These are phyloP conservation scores for Trachurus trachurus DNA, from an alignment of 2,797 vertebrate species.

Conservation along the genomic window DNA sequence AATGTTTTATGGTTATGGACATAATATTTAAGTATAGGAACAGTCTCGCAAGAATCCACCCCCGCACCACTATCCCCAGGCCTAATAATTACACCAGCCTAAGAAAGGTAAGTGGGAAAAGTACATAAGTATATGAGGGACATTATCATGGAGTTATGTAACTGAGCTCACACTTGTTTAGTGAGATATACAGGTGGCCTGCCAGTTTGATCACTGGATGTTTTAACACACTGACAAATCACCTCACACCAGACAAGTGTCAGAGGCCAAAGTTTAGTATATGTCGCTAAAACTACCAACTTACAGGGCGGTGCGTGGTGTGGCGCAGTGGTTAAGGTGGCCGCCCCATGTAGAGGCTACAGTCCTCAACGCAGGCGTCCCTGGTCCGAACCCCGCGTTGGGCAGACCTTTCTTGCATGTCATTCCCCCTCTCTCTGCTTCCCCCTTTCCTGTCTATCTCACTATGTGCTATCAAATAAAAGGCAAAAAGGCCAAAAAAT, in stretches of 20 bases:
- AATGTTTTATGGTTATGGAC: slow-evolving; percentile 86
- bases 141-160: slow-evolving; percentile 52
- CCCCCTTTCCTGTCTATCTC: too few relatives aligned
- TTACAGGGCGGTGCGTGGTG: too few relatives aligned
- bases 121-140: slow-evolving; percentile 16
- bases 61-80: slow-evolving; percentile 49
- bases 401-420: too few relatives aligned
- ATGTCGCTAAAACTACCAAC: not conserved
- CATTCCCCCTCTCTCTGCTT: too few relatives aligned
- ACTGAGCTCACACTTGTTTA: slow-evolving; percentile 17
- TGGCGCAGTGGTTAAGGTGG: too few relatives aligned
- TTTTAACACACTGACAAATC: slow-evolving; percentile 20
- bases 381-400: too few relatives aligned
- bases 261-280: not conserved
- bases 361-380: too few relatives aligned
- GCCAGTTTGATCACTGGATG: not conserved
- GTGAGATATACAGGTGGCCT: slow-evolving; percentile 15
- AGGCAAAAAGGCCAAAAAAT: too few relatives aligned
- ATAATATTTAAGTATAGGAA: slow-evolving; percentile 82
- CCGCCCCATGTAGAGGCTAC: too few relatives aligned
- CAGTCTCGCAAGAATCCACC: slow-evolving; percentile 70
- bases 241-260: not conserved
- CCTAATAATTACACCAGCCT: slow-evolving; percentile 63
- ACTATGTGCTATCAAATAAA: too few relatives aligned
- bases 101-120: slow-evolving; percentile 55